Conservation (phyloP, 2,888 invertebrate species). For the Eupithecia insigniata region DNA sequence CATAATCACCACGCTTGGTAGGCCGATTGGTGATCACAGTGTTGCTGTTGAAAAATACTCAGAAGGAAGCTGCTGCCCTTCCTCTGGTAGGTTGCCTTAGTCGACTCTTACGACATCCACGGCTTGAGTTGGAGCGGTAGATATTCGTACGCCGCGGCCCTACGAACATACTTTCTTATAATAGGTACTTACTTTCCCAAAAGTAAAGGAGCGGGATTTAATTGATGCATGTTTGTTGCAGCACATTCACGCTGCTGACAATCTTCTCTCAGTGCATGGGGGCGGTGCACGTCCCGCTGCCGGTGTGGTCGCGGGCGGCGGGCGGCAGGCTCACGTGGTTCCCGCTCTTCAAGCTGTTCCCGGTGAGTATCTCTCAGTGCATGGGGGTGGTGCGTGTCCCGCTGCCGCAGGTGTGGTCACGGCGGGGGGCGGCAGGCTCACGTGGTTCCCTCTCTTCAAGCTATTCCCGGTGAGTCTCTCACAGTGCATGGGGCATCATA, state of each 20-base stretch:
- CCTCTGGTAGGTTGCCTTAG: no score
- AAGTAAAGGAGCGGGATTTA: not conserved
- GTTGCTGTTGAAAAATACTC: no score
- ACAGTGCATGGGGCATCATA: conserved; percentile 85
- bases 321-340: conserved; percentile 83
- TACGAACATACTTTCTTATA: no score
- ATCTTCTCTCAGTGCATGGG: conserved; percentile 91
- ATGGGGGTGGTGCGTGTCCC: conserved; percentile 87
- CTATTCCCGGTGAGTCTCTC: conserved; percentile 90
- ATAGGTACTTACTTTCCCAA: no score
- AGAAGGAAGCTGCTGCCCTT: no score
- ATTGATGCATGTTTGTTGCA: conserved; percentile 55
- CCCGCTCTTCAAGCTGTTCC: conserved; percentile 90
- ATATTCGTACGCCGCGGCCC: no score
- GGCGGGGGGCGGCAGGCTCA: conserved; percentile 74
- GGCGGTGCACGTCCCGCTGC: conserved; percentile 85
- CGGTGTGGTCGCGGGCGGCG: conserved; percentile 82
- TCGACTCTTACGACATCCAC: no score
- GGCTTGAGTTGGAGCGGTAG: no score
- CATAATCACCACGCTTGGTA: no score
- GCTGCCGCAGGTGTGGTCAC: conserved; percentile 83
- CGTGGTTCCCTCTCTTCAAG: conserved; percentile 89
- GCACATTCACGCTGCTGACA: conserved; percentile 89
- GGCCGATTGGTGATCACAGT: no score
- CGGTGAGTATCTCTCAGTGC: conserved; percentile 90